phyloP scores from a whole-genome alignment of 2,797 vertebrate genomes.

The Microctenopoma lineatum region DNA sequence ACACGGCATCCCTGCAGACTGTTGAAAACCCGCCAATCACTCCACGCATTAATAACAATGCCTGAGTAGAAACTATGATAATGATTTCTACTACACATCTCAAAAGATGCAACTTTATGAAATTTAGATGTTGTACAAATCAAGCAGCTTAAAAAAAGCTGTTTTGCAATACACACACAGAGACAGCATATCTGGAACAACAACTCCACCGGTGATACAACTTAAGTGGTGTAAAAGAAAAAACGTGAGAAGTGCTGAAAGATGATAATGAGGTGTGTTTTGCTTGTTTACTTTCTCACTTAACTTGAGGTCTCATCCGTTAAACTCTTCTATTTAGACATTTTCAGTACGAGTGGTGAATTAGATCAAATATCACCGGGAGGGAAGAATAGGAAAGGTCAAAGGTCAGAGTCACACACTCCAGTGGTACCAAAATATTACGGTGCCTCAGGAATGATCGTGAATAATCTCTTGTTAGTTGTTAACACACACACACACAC shows the following conservation, averaged over 20 bases:
- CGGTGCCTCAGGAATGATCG: constrained; percentile 12
- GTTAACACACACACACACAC: constrained; percentile 1
- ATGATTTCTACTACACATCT: constrained; percentile 27
- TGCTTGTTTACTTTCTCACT: not conserved
- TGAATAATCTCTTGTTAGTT: constrained; percentile 36
- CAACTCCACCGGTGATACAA: not conserved
- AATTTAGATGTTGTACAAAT: constrained; percentile 8
- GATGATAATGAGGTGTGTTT: not conserved
- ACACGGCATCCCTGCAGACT: no score
- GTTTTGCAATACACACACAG: not conserved
- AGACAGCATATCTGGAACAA: not conserved
- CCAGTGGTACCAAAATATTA: constrained; percentile 11
- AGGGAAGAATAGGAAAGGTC: constrained; percentile 7
- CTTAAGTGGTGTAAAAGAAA: not conserved
- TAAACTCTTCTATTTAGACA: not conserved
- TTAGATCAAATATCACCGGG: constrained; percentile 8
- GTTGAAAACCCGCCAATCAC: constrained; percentile 42
- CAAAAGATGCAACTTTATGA: not conserved
- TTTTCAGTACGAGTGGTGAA: constrained; percentile 5
- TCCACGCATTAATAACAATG: constrained; percentile 26
- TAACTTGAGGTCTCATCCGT: no score
- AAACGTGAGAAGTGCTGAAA: not conserved
- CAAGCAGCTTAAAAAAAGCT: not conserved
- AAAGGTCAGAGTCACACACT: constrained; percentile 25
- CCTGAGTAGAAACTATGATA: constrained; percentile 8